Conservation (phyloP, 2,113 vertebrate species). For the Pyxicephalus adspersus region DNA sequence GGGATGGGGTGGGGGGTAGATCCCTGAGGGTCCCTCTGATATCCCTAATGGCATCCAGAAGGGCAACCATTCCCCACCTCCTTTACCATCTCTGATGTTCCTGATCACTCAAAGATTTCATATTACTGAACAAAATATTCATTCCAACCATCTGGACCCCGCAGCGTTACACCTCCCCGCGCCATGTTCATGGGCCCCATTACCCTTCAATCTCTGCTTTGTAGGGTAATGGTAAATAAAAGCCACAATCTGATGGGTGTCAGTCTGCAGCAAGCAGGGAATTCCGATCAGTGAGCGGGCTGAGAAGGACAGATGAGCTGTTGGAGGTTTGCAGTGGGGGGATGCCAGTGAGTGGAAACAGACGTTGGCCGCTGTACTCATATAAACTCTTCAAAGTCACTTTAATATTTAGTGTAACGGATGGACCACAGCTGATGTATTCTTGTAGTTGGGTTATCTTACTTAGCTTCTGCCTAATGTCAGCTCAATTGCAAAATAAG, state of each 20-base stretch:
- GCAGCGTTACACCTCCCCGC: not conserved
- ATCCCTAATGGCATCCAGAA: slow-evolving; percentile 42
- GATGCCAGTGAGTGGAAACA: not conserved
- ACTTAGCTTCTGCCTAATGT: no score
- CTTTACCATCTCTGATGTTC: slow-evolving; percentile 14
- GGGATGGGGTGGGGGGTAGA: not conserved
- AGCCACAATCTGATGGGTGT: slow-evolving; percentile 10
- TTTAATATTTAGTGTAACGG: no score
- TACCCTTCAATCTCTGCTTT: not conserved
- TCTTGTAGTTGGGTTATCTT: no score
- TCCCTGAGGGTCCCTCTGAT: slow-evolving; percentile 24
- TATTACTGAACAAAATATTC: slow-evolving; percentile 10
- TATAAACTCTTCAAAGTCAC: not conserved
- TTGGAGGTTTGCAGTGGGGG: not conserved
- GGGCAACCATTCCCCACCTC: slow-evolving; percentile 8
- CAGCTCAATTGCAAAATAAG: no score
- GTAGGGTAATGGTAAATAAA: not conserved
- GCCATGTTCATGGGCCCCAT: not conserved
- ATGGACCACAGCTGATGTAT: no score
- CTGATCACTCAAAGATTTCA: slow-evolving; percentile 26
- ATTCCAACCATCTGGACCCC: slow-evolving; percentile 32
- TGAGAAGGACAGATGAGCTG: not conserved
- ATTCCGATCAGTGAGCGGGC: not conserved
- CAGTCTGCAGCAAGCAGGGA: not conserved
- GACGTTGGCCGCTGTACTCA: not conserved